Evolutionary conservation across 2,797 vertebrate genomes (phyloP), one percentile per base, ranked within the genome.

Genomic region (Crenichthys baileyi): DNA sequence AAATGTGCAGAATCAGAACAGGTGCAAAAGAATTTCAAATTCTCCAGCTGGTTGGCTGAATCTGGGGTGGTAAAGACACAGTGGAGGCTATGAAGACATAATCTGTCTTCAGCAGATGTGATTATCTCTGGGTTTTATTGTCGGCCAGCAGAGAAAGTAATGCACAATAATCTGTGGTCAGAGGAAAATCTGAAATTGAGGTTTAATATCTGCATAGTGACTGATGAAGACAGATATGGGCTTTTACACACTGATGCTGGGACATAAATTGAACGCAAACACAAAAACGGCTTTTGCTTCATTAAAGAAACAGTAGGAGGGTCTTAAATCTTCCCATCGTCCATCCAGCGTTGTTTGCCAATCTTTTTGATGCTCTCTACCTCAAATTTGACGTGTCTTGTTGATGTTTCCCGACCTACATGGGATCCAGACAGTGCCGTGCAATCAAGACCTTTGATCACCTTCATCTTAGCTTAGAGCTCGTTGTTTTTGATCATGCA

Each of bases 381-480:
- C 20, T 46, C 2, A 41, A 18, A 81, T 18, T 79, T 7, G 48
- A n/a, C 12, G 5, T 31, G 5, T 31, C n/a, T 26, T 50, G n/a
- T 51, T 16, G 7, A 8, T 2, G 24, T 41, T 50, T 24, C 13
- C 18, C 46, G 51, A 74, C 76, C 65, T 83, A 44, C 39, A 5
- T 56, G 0, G 48, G 46, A 46, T 73, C 50, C 24, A 18, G 4
- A 39, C 16, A 11, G 63, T 68, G 51, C 6, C 12, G 24, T 31
- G 51, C 67, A 85, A 75, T 79, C 39, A 46, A 68, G 61, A 78
- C 77, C 77, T 82, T 48, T 79, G 79, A 86, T 85, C 81, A 13
- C 44, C 73, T 79, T 79, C 77, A 83, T 89, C 82, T 83, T 26
- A 0, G 1, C 67, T 70, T 63, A 76, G 85, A 60, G 73, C 75